These are phyloP conservation scores for Mya arenaria DNA, from an alignment of 1,140 invertebrate species.

Conservation along the genomic window DNA sequence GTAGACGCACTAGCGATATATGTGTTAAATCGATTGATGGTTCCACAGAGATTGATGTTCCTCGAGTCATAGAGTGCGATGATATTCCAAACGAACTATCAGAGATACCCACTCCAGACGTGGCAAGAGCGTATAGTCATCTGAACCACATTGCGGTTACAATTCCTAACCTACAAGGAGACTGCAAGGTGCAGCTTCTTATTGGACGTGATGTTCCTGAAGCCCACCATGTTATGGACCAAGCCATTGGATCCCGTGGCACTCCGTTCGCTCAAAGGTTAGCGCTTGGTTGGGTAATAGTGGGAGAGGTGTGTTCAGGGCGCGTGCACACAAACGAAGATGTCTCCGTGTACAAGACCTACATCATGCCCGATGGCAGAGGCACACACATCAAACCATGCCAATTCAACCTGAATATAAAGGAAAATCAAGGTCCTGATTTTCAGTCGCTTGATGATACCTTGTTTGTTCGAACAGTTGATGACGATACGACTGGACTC, in stretches of 20 bases:
- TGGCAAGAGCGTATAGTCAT: neutral
- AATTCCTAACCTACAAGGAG: neutral
- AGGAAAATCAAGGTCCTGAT: too few species aligned
- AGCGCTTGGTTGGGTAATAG: conserved; percentile 52
- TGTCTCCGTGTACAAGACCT: conserved; percentile 44
- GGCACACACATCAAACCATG: conserved; percentile 11
- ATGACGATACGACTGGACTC: too few species aligned
- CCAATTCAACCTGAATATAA: too few species aligned
- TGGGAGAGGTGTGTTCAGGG: conserved; percentile 56
- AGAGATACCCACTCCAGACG: conserved; percentile 10
- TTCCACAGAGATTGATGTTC: neutral
- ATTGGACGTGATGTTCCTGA: conserved; percentile 55
- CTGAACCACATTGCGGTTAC: neutral
- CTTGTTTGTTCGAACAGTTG: too few species aligned
- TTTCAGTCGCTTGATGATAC: too few species aligned
- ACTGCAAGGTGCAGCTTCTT: conserved; percentile 21
- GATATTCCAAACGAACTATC: neutral
- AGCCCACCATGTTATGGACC: conserved; percentile 51
- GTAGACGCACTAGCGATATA: neutral
- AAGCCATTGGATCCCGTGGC: conserved; percentile 31
- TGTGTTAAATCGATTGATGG: neutral
- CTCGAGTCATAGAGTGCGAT: neutral
- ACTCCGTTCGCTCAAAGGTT: conserved; percentile 51
- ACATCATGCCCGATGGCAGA: conserved; percentile 12
- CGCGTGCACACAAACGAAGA: conserved; percentile 3